Conservation (phyloP, 2,797 vertebrate genomes). For the Allobates femoralis region DNA sequence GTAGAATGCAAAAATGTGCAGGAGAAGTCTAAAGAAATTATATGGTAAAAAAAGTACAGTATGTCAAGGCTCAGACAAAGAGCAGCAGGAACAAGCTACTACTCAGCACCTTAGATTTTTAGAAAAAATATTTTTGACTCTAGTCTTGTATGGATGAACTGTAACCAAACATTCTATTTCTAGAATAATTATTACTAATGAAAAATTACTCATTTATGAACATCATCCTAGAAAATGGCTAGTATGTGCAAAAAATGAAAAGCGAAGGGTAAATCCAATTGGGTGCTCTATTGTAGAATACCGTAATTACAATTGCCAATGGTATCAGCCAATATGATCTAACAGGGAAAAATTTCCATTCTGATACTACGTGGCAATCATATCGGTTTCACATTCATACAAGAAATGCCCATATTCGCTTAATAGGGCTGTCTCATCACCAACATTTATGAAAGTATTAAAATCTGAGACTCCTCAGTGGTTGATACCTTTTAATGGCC, state of each 20-base stretch:
- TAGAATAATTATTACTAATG: too few relatives aligned
- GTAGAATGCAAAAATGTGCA: slow-evolving; percentile 23
- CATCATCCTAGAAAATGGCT: background rate
- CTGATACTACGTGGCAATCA: background rate
- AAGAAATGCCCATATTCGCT: too few relatives aligned
- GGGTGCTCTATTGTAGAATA: background rate
- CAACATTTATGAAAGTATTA: too few relatives aligned
- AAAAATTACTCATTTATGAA: background rate
- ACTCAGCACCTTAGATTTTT: background rate
- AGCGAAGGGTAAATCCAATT: background rate
- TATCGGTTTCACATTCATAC: background rate
- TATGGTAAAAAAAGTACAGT: slow-evolving; percentile 30
- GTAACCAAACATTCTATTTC: background rate
- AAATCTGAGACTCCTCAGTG: too few relatives aligned
- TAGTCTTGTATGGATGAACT: background rate
- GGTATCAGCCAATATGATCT: too few relatives aligned
- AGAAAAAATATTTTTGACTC: background rate
- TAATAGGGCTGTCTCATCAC: too few relatives aligned
- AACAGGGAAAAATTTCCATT: background rate
- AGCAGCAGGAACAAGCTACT: background rate
- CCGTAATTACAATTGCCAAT: too few relatives aligned
- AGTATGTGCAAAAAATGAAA: background rate
- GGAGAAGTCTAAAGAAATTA: slow-evolving; percentile 17
- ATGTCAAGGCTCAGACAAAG: slow-evolving; percentile 35
- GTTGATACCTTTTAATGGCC: too few relatives aligned